Evolutionary conservation across 2,797 vertebrate genomes (phyloP), one percentile per base, ranked within the genome.

Genomic region (Bothrops alternatus): DNA sequence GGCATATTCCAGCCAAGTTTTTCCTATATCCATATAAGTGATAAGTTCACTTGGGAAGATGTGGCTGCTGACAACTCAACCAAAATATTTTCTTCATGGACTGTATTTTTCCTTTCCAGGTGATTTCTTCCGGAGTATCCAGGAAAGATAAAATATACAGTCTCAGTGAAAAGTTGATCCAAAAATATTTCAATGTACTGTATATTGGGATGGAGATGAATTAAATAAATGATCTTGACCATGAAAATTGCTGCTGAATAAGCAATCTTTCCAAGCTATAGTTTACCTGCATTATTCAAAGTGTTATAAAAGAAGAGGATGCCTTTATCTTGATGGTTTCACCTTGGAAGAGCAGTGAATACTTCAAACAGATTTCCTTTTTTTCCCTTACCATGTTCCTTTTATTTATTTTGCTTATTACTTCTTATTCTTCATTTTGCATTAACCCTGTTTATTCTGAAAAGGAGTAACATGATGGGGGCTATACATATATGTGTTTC

Each of bases 111-210:
- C 47, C n/a, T 65, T 47, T 28, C n/a, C 96, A 97, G 96, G 95
- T 91, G 93, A 95, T 5, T 95, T 96, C 91, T 90, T 95, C 92
- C 96, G 91, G 86, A 96, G 93, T 87, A 73, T 96, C 93, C 92
- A 53, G 87, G 93, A 56, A 0, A 37, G 86, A 1, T 60, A 18
- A 58, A 73, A 37, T 0, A 0, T 0, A 0, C 20, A 14, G 13
- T 78, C 87, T n/a, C 87, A 14, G 61, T 89, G 73, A 37, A 37
- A 0, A 13, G 88, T 86, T 1, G 0, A 0, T 63, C 5, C 93
- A 32, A 92, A 86, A 86, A 50, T 32, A n/a, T 65, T 55, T 47
- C 55, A 32, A 32, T 32, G 32, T 32, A 25, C 28, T 25, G 8
- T 50, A 20, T 16, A 50, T n/a, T 16, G 42, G 42, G 7, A n/a